Conservation (phyloP, 2,888 invertebrate species). For the Imbricaverruca yamaguchii region DNA sequence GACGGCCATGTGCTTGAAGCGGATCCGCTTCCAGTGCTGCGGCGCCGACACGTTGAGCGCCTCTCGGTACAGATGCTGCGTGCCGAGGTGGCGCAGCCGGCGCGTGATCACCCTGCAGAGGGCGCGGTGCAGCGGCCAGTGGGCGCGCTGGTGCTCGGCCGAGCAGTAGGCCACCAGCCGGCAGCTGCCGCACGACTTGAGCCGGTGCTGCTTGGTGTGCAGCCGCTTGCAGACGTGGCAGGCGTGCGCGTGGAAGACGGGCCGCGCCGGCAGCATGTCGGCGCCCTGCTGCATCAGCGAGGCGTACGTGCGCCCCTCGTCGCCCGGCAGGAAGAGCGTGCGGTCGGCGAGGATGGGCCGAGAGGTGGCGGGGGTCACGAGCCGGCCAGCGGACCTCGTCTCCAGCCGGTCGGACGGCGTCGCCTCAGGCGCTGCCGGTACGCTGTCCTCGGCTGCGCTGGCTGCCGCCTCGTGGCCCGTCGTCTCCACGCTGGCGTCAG, state of each 20-base stretch:
- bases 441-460: too few species aligned
- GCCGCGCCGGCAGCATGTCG: slow-evolving; percentile 7
- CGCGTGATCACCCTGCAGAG: neutral
- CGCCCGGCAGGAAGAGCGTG: neutral
- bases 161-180: slow-evolving; percentile 27
- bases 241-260: slow-evolving; percentile 12
- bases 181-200: slow-evolving; percentile 26
- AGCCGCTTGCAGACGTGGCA: slow-evolving; percentile 22
- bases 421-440: neutral
- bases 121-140: slow-evolving; percentile 26
- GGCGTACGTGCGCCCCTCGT: slow-evolving; percentile 9
- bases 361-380: neutral
- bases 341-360: neutral
- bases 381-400: neutral
- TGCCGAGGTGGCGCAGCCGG: neutral
- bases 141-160: slow-evolving; percentile 26
- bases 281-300: slow-evolving; percentile 18
- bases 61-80: neutral
- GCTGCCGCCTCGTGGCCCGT: too few species aligned
- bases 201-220: slow-evolving; percentile 10
- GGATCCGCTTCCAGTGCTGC: slow-evolving; percentile 9
- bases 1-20: neutral
- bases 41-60: neutral
- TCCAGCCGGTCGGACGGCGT: neutral
- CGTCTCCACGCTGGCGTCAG: too few species aligned